phyloP scores from a whole-genome alignment of 1,140 invertebrate species.

The Schlechtendalia chinensis region DNA sequence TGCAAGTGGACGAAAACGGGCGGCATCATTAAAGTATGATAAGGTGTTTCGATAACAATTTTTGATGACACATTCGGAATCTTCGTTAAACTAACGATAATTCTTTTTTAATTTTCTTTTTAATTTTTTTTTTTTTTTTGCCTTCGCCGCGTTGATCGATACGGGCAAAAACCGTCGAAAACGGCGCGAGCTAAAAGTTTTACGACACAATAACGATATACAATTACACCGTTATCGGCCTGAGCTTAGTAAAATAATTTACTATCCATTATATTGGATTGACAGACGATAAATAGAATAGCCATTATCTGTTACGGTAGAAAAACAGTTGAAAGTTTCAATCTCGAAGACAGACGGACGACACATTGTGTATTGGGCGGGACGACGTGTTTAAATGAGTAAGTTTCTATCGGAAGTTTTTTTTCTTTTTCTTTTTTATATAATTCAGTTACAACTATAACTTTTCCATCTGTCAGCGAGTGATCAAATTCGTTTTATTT shows the following conservation, averaged over 20 bases:
- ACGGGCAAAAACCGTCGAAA: no score
- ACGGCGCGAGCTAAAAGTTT: neutral
- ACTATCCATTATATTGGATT: no score
- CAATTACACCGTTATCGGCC: neutral
- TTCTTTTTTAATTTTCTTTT: no score
- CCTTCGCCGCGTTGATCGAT: no score
- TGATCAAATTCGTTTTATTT: conserved; percentile 15
- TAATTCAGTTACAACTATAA: conserved; percentile 1
- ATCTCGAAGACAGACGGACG: neutral
- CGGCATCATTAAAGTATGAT: conserved; percentile 27
- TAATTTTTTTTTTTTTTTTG: no score
- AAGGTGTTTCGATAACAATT: conserved; percentile 29
- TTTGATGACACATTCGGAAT: conserved; percentile 17
- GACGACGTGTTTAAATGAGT: neutral
- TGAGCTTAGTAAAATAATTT: no score
- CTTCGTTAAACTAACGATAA: conserved; percentile 19
- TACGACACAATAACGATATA: neutral
- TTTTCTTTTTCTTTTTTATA: neutral
- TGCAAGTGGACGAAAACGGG: neutral
- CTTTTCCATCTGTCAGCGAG: neutral
- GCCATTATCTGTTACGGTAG: no score
- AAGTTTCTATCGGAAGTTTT: neutral
- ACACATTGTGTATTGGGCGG: neutral
- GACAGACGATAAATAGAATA: neutral
- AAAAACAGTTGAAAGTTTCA: neutral